Evolutionary conservation across 2,113 vertebrate genomes (phyloP).

Genomic region (Dolichallabes microphthalmus): DNA sequence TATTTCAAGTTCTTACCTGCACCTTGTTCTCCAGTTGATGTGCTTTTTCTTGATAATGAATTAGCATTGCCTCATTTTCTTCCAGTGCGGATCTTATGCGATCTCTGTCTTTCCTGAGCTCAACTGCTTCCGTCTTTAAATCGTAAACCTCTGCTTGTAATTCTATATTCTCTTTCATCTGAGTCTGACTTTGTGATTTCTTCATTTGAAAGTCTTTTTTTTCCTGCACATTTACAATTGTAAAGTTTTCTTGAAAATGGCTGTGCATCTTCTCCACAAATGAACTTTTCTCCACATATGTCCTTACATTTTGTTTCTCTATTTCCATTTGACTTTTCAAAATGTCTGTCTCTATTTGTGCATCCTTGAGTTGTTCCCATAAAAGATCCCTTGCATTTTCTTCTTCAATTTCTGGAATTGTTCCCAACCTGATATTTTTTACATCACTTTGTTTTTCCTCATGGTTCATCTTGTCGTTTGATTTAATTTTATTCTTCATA

Average conservation of each 20-base stretch:
- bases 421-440: background rate
- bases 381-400: background rate
- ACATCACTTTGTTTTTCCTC: background rate
- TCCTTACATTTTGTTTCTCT: background rate
- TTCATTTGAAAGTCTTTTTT: background rate
- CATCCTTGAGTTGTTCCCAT: background rate
- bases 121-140: conserved; percentile 5
- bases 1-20: conserved; percentile 46
- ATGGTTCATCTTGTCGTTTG: background rate
- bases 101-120: conserved; percentile 16
- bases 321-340: background rate
- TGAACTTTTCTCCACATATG: background rate
- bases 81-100: background rate
- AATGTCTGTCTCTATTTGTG: background rate
- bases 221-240: background rate
- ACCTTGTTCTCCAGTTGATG: background rate
- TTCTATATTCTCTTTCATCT: background rate
- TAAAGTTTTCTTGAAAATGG: background rate
- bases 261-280: background rate
- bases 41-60: conserved; percentile 10
- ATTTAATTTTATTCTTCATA: background rate
- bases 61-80: background rate
- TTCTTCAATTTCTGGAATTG: background rate
- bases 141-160: background rate
- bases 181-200: background rate